phyloP scores from a whole-genome alignment of 92 coral and sea anemone genomes.

The Palythoa grandiflora region DNA sequence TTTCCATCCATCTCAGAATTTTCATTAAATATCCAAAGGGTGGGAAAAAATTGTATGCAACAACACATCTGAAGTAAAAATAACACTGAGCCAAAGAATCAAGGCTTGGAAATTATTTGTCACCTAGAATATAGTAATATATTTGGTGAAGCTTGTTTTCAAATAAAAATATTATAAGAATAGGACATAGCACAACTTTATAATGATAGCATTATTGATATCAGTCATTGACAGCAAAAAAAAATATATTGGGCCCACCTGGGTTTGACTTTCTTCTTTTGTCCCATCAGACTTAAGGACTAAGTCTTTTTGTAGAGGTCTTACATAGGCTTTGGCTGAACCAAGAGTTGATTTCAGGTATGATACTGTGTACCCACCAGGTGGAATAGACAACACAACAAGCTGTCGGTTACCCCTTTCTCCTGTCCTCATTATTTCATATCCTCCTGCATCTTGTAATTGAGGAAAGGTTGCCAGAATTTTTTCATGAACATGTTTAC shows the following conservation, averaged over 20 bases:
- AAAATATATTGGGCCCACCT: constrained; percentile 17
- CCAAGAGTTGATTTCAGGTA: constrained; percentile 41
- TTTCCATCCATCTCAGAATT: no score
- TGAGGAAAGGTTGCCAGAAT: constrained; percentile 52
- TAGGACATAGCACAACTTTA: not conserved
- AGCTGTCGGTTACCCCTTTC: constrained; percentile 42
- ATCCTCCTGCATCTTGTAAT: constrained; percentile 47
- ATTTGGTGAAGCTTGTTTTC: not conserved
- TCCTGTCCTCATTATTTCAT: constrained; percentile 46
- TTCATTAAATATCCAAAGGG: no score
- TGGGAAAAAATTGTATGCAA: no score
- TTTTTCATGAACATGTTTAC: constrained; percentile 44
- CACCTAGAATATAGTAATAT: not conserved
- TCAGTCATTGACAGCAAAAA: not conserved
- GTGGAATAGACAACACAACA: constrained; percentile 41
- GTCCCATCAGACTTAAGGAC: constrained; percentile 17
- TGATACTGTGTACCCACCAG: constrained; percentile 50
- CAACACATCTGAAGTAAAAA: no score
- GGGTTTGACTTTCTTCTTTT: constrained; percentile 36
- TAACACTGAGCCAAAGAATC: no score
- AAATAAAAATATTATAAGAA: no score
- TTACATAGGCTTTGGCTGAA: constrained; percentile 43
- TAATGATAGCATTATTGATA: not conserved
- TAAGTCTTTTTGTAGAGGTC: constrained; percentile 48
- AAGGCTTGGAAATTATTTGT: not conserved